Evolutionary conservation across 1,140 invertebrate genomes (phyloP), one percentile per base, ranked within the genome.

Genomic region (Drosophila kurseongensis): DNA sequence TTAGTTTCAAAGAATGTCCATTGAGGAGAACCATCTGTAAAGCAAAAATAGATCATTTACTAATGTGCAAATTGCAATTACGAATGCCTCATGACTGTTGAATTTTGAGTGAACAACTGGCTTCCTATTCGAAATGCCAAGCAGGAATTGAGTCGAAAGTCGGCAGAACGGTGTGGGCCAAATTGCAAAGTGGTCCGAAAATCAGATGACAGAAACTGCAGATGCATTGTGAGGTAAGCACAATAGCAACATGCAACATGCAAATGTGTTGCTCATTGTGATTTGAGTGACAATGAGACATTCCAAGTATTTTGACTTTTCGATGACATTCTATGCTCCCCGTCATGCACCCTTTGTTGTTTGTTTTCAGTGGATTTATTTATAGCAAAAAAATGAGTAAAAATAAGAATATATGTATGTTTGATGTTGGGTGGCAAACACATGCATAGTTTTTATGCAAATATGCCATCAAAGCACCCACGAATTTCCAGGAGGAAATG

Each of bases 361-460:
- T 59, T 59, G 4, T n/a, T 61, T 82, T 79, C 48, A 72, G 69
- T 75, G 69, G 83, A 75, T 88, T 88, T 85, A 71, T 81, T 86
- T 78, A 75, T 60, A 60, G 42, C 54, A 47, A 42, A 40, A 50
- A 59, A 63, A 54, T 13, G 16, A 9, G n/a, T 10, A 58, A 48
- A 59, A 45, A 73, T 35, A 27, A 41, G 12, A 47, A 18, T 5
- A 14, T 41, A 44, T 14, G 16, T 38, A 12, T 23, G 23, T 23
- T 23, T 2, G 58, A 63, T 47, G 48, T 7, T 40, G 41, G 32
- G 40, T 50, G 42, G 38, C 18, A 75, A 75, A 63, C 60, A 65
- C 71, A 84, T 76, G 72, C 80, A 83, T 83, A 71, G 75, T 71
- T 83, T 88, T 68, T 88, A 86, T 88, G 82, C 83, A 86, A 86